Evolutionary conservation across 2,113 vertebrate genomes (phyloP).

Genomic region (Ammospiza nelsoni): DNA sequence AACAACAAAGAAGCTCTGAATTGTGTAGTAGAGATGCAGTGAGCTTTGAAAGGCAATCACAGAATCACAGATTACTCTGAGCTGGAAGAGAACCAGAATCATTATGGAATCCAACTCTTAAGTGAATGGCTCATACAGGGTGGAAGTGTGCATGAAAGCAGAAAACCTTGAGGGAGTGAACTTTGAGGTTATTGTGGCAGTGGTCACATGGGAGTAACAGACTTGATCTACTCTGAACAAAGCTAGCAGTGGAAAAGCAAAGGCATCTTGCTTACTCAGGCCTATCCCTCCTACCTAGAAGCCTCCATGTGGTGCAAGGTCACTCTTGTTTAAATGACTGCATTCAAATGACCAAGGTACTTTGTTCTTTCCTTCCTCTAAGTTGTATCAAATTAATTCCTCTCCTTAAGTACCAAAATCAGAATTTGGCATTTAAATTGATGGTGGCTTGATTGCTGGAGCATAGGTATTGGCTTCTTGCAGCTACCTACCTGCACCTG

Average conservation of each 20-base stretch:
- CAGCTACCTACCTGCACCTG: background rate
- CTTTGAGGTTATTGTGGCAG: background rate
- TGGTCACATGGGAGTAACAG: background rate
- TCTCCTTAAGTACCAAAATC: background rate
- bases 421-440: constrained; percentile 21
- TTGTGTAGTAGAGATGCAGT: fast-evolving
- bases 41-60: background rate
- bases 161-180: background rate
- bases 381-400: background rate
- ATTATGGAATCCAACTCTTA: background rate
- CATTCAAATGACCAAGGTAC: background rate
- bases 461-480: background rate
- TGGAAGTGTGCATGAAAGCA: background rate
- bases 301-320: background rate
- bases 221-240: background rate
- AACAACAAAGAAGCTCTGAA: background rate
- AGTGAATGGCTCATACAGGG: background rate
- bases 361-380: background rate
- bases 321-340: background rate
- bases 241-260: background rate
- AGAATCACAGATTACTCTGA: background rate
- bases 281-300: background rate
- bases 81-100: background rate
- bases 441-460: background rate
- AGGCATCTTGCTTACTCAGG: background rate